A percentile compares a stretch with the other conserved stretches of the same genome.
phyloP scores from a whole-genome alignment of 2,797 vertebrate species.

The Natrix natrix region DNA sequence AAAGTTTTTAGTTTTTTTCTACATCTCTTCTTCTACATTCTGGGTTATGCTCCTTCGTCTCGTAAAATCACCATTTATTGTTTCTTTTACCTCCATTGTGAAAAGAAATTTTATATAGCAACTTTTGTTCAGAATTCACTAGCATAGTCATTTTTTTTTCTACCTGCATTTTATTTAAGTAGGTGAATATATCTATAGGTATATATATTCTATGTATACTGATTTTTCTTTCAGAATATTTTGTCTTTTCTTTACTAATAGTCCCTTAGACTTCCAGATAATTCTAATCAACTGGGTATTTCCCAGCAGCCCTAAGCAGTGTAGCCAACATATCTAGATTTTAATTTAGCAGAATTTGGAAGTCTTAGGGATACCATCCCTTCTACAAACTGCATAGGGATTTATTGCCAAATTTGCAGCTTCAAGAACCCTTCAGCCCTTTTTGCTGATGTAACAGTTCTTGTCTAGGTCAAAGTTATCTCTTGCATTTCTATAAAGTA shows the following conservation, averaged over 20 bases:
- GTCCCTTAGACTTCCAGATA: not conserved
- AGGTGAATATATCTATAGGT: not conserved
- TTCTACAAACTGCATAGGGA: not conserved
- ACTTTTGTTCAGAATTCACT: not conserved
- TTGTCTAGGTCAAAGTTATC: not conserved
- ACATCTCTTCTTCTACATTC: not conserved
- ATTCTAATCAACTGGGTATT: not conserved
- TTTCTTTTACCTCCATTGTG: not conserved
- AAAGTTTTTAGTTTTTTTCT: not conserved
- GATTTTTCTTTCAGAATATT: not conserved
- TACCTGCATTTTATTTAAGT: not conserved
- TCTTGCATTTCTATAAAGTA: not conserved
- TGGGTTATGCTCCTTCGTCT: not conserved
- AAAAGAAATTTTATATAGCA: too few species aligned
- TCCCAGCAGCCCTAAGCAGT: not conserved
- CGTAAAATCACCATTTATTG: not conserved
- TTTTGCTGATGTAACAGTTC: not conserved
- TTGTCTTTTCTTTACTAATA: not conserved
- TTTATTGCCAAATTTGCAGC: not conserved
- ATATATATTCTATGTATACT: not conserved
- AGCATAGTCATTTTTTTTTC: not conserved
- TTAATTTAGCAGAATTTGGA: not conserved
- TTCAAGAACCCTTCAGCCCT: not conserved
- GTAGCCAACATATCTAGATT: not conserved
- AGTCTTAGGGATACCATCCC: not conserved